Evolutionary conservation across 2,113 vertebrate genomes (phyloP), one percentile per base, ranked within the genome.

Genomic region (Porphyrio hochstetteri): DNA sequence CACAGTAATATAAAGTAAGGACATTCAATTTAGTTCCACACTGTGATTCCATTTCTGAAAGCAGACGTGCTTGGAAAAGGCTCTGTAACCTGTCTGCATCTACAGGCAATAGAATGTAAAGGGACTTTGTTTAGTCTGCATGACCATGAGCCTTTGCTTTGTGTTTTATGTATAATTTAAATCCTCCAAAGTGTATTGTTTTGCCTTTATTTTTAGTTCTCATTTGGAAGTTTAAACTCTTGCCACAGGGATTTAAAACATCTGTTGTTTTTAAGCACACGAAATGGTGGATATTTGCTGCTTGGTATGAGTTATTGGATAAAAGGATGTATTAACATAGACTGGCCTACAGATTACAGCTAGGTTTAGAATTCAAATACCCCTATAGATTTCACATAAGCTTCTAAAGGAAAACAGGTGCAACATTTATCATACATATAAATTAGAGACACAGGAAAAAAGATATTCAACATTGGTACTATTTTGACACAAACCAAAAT

Each of bases 231-330:
- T 91, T 81, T 81, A 93, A 95, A 71, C 2, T 68, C 46, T 93
- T 84, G 80, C 88, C 13, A 2, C 55, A 75, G 92, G 94, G 86
- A 68, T 75, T 89, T 84, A 79, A 91, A 83, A 89, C 95, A 96
- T 71, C 88, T 95, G 94, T 56, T 96, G 92, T 91, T 93, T 95
- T 91, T 91, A 64, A 92, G 61, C 48, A 68, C 9, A 75, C 71
- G 8, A 38, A 75, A 55, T 64, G 56, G 84, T 52, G 29, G 33
- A 53, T 95, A 64, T 68, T 93, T 64, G 29, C 52, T 86, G 59
- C 18, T 84, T 68, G 7, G 10, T 83, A 33, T 71, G 27, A 92
- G 24, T 67, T 83, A 56, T 59, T 84, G 76, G 33, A 67, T 71
- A 86, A 92, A 93, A 90, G 3, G 19, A 64, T 70, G 10, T 8